Base-by-base conservation (phyloP, 2,113 vertebrate genomes). In the Cairina moschata region DNA sequence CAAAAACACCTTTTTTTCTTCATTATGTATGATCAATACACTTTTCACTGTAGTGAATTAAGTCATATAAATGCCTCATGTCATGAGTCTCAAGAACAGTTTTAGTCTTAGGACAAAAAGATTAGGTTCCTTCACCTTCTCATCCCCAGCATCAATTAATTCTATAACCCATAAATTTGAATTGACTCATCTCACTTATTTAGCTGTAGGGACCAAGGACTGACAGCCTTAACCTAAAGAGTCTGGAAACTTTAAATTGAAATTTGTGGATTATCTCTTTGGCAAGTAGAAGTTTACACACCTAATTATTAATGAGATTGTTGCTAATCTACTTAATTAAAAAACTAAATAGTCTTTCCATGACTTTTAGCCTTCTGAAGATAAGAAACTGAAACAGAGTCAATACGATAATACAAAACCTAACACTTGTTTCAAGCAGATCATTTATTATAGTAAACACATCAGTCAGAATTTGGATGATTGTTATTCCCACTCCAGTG, bases 401-500 rank as follows among this genome's bases (percentile, higher is more conserved):
- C 69, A 88, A 75, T 80, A 87, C 66, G 22, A 86, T 90, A 86
- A 83, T 69, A 28, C 56, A 83, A 94, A 90, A 79, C 75, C 31
- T 60, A 94, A 86, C 79, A 86, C 31, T 91, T 96, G 66, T 78
- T 95, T 88, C 8, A 63, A 88, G 71, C 59, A 93, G 59, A 55
- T 91, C 80, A 86, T 94, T 92, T 92, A 90, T 95, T 73, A 89
- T 21, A 95, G 69, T 65, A 88, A 96, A 87, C 56, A 48, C 67
- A 78, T 80, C 38, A 50, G 68, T 40, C 50, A 92, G 65, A 79
- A 76, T 50, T n/a, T 60, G 56, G 73, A 55, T 65, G 58, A 86
- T 75, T 80, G 68, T 69, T 91, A 92, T 92, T 96, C 71, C 50
- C 34, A 58, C 26, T 83, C 76, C 82, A 79, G 26, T 7, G 13